phyloP scores from a whole-genome alignment of 2,797 vertebrate species.

The Sebastes minor region DNA sequence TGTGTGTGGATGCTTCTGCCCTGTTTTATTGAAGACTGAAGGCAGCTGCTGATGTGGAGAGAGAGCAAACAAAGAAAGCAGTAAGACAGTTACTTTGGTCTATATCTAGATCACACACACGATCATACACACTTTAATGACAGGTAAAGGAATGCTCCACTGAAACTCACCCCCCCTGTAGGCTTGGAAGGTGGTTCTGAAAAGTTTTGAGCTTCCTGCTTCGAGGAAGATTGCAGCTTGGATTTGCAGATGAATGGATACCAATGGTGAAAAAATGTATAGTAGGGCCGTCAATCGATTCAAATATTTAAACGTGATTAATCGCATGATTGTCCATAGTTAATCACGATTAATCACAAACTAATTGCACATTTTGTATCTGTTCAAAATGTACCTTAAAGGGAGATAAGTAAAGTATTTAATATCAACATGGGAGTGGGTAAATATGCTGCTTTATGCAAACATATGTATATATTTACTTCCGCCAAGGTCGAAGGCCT shows the following conservation, averaged over 20 bases:
- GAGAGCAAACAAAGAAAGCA: constrained; percentile 24
- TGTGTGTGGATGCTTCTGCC: constrained; percentile 10
- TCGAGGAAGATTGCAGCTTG: not conserved
- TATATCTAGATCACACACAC: not conserved
- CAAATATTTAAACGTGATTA: no score
- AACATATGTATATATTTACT: no score
- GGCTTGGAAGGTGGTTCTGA: not conserved
- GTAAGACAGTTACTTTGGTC: not conserved
- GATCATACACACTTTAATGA: not conserved
- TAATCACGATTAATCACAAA: no score
- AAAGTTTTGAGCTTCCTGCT: not conserved
- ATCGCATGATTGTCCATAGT: no score
- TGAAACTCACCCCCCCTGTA: not conserved
- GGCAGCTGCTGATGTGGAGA: constrained; percentile 13
- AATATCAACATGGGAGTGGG: no score
- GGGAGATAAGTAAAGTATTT: no score
- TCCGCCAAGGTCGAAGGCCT: no score
- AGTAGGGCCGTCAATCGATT: no score
- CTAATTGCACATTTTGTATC: no score
- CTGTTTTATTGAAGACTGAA: not conserved
- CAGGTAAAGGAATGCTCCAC: not conserved
- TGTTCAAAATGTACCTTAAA: no score
- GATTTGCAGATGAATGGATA: not conserved
- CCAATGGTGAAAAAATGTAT: not conserved
- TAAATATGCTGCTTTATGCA: no score